phyloP scores from a whole-genome alignment of 2,888 invertebrate species.

The Brachyptera risi region DNA sequence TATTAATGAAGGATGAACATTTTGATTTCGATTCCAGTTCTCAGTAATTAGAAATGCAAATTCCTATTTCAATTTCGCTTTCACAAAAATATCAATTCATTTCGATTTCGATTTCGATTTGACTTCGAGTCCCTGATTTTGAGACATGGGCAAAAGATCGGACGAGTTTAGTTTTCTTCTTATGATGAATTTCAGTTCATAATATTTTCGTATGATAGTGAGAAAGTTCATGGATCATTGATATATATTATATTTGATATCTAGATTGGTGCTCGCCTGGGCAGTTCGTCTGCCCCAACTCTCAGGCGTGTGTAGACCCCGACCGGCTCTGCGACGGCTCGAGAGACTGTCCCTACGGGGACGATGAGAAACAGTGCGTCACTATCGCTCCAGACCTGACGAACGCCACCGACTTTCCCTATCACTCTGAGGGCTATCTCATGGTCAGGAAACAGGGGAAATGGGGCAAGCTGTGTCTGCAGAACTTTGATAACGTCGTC shows the following conservation, averaged over 20 bases:
- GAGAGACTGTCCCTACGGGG: slow-evolving; percentile 66
- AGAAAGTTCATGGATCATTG: not conserved
- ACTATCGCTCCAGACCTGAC: slow-evolving; percentile 55
- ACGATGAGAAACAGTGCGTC: slow-evolving; percentile 73
- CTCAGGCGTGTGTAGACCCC: slow-evolving; percentile 62
- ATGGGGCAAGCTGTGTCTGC: slow-evolving; percentile 74
- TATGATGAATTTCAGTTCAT: no score
- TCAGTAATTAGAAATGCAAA: no score
- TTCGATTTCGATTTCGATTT: no score
- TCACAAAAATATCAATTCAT: no score
- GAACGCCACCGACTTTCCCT: slow-evolving; percentile 56
- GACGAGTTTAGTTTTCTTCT: no score
- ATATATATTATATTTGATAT: slow-evolving; percentile 34
- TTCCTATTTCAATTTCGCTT: no score
- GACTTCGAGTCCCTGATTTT: no score
- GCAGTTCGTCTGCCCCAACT: slow-evolving; percentile 71
- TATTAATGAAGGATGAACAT: no score
- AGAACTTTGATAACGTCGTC: slow-evolving; percentile 59
- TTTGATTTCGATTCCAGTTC: no score
- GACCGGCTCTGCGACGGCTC: slow-evolving; percentile 65
- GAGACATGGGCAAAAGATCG: no score
- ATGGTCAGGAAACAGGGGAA: slow-evolving; percentile 69
- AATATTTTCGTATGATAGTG: no score
- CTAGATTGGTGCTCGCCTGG: slow-evolving; percentile 69
- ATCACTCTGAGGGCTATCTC: slow-evolving; percentile 62